Evolutionary conservation across 92 coral and sea anemone species (phyloP), one percentile per base, ranked within the genome.

Genomic region (Bergia puertoricense): DNA sequence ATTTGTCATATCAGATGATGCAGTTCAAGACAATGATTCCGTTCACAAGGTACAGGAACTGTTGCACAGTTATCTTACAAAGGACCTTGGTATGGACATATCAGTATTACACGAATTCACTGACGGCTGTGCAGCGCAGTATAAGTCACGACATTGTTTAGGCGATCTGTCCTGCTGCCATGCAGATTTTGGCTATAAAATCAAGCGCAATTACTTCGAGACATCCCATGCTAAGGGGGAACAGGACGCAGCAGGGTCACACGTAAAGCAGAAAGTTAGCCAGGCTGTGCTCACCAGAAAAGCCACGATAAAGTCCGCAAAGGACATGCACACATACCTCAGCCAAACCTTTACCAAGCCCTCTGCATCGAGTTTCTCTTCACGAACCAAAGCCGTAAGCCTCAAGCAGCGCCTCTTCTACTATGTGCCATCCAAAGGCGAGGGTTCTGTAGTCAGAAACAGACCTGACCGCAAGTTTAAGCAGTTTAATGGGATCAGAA

Each of bases 131-230:
- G 30, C 30, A 30, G 56, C 56, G 23, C 74, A 81, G 86, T 67
- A 77, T 77, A 77, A 77, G 45, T 77, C 81, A 77, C 59, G 81
- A 43, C 81, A 77, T 44, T 77, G 81, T 77, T 77, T 77, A 45
- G 85, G 85, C 39, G 57, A 66, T 81, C 41, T 57, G 42, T 23
- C 90, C 57, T 68, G 90, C 84, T 88, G 68, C 79, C n/a, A 66
- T 51, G 90, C 90, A 46, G 78, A 88, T 23, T 88, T 88, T 88
- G 90, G 90, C 77, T 88, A 74, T 74, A 66, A 50, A 37, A 86
- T 86, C 37, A 51, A 50, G 22, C 22, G 85, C 66, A 86, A 86
- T 66, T 77, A 76, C 85, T 86, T 86, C 39, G 77, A 76, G 51
- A 86, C 85, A 59, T 86, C 85, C 13, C 89, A 86, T 3, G 89